phyloP scores from a whole-genome alignment of 1,140 invertebrate species.

The Brachionus asplanchnoidis region DNA sequence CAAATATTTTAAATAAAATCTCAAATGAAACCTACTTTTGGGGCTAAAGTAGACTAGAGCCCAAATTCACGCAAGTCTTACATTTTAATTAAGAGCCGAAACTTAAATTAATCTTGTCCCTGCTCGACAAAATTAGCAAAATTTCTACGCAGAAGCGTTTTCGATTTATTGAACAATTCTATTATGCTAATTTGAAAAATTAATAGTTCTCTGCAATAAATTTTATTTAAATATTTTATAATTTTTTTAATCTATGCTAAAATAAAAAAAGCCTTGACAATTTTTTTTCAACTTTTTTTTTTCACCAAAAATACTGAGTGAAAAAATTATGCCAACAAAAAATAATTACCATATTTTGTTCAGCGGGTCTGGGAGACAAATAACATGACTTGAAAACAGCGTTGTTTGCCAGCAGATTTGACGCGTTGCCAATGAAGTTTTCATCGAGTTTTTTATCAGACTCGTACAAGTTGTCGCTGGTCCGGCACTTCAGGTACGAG shows the following conservation, averaged over 20 bases:
- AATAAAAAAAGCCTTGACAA: background rate
- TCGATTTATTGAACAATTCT: background rate
- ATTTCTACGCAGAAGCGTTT: background rate
- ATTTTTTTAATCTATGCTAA: background rate
- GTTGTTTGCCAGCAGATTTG: background rate
- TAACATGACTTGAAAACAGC: background rate
- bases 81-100: background rate
- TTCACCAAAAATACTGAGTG: background rate
- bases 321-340: background rate
- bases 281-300: background rate
- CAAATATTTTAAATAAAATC: background rate
- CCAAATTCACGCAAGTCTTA: background rate
- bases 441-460: background rate
- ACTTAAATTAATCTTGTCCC: background rate
- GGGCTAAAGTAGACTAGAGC: background rate
- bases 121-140: background rate
- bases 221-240: background rate
- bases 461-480: slow-evolving; percentile 1
- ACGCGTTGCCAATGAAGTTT: background rate
- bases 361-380: background rate
- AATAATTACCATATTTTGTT: slow-evolving; percentile 8
- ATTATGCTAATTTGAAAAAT: background rate
- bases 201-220: background rate
- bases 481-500: background rate
- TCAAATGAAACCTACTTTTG: slow-evolving; percentile 2